Percentiles rank a stretch among this genome's conserved stretches.
phyloP scores from a whole-genome alignment of 2,888 invertebrate genomes.

The Rhimphoctona megacephalus region DNA sequence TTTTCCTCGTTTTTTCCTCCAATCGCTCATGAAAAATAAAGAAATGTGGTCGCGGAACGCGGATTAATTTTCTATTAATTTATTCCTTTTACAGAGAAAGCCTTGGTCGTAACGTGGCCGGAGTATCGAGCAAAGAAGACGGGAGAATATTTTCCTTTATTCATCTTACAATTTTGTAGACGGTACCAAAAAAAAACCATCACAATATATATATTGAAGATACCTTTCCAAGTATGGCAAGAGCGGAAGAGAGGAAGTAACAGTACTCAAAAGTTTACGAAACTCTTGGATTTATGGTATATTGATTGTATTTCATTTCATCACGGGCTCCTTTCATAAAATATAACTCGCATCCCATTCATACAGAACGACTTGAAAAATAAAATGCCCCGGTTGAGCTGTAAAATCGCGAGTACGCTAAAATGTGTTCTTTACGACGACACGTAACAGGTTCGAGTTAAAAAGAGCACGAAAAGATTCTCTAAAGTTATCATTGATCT shows the following conservation, averaged over 20 bases:
- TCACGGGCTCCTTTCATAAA: conserved; percentile 25
- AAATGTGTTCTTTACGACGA: conserved; percentile 9
- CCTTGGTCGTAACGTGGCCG: too few relatives aligned
- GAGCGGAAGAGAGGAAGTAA: neutral
- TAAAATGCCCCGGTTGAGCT: neutral
- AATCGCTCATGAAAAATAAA: too few relatives aligned
- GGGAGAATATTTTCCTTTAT: too few relatives aligned
- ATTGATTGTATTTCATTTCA: conserved; percentile 40
- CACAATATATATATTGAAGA: too few relatives aligned
- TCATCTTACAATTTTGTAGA: too few relatives aligned
- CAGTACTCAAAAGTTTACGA: conserved; percentile 27
- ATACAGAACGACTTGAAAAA: conserved; percentile 10
- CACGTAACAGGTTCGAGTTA: neutral
- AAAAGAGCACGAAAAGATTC: neutral
- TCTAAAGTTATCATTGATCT: neutral
- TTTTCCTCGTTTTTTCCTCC: too few relatives aligned
- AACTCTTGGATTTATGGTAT: conserved; percentile 33
- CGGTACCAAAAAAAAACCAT: too few relatives aligned
- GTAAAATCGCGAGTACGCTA: neutral
- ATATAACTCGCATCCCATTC: conserved; percentile 21
- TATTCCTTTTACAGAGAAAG: too few relatives aligned
- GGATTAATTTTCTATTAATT: too few relatives aligned
- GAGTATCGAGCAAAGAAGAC: too few relatives aligned
- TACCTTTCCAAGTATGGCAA: neutral
- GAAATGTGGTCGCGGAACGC: too few relatives aligned